Base-by-base conservation (phyloP, 1,140 invertebrate genomes). In the Hesperophylax magnus region DNA sequence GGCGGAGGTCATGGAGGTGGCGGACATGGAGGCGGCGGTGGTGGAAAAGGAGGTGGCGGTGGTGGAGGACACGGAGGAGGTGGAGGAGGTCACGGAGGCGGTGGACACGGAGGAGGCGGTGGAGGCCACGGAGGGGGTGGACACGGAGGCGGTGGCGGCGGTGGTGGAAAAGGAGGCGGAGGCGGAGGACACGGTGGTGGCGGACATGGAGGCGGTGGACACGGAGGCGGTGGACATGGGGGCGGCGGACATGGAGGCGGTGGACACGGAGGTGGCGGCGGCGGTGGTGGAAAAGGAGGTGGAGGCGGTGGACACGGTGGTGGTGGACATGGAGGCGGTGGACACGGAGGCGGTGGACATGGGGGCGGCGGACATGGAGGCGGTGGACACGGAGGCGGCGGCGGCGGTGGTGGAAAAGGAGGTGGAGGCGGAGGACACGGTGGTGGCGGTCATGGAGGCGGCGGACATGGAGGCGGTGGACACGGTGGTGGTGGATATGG, bases 151-250 rank as follows among this genome's bases (percentile, higher is more conserved):
- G 39, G 63, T 15, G 67, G 75, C 53, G 56, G 75, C 24, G 76
- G 80, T 1, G 11, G n/a, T 1, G 72, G 72, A 58, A 1, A 18
- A 3, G 56, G 88, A 87, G 4, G 90, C 86, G 0, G 91, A 6
- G 39, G 39, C 11, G 9, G 11, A 14, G 39, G 39, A 9, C 39
- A 39, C 9, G 71, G 72, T 53, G 67, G 69, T 27, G 0, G n/a
- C 18, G 65, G n/a, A n/a, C n/a, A n/a, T n/a, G n/a, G 67, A 22
- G 78, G 79, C n/a, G 79, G 79, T 52, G 79, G 79, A 11, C 72
- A 75, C 52, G 79, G 79, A 74, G 79, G 79, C 3, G 79, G 34
- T 17, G 69, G 69, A n/a, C 0, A 27, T 2, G 77, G 77, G 0
- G 77, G 77, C 0, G 56, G 54, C 4, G 54, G 54, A 52, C 27